Evolutionary conservation across 2,888 invertebrate genomes (phyloP), one percentile per base, ranked within the genome.

Genomic region (Zygogramma bicolorata): DNA sequence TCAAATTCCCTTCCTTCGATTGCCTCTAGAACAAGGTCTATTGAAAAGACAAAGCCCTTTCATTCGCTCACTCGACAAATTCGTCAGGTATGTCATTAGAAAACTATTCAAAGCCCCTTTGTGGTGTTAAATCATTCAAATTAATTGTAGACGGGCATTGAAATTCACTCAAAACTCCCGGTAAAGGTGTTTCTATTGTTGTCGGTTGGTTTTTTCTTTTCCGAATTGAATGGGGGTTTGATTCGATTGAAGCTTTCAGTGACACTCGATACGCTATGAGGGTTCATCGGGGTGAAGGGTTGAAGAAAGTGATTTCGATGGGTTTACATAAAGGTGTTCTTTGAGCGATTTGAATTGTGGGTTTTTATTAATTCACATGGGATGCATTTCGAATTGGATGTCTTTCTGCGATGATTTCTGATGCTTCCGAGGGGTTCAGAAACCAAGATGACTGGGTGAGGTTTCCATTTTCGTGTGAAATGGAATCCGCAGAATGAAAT

Each of bases 121-220:
- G 81, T 81, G 76, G 79, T 80, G 81, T 79, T 80, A 78, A 80
- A 73, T 76, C 76, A 76, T 77, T 79, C 73, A 73, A 78, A 77
- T 78, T 75, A 71, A 75, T 77, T 76, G 75, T 75, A 71, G 29
- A 76, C 73, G 53, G 73, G 74, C 81, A 81, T 81, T 77, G 80
- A 81, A 78, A 80, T 81, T 77, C 78, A 73, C 69, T 75, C 73
- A 71, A 78, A 73, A 75, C 75, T 74, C 73, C 69, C 73, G 61
- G 75, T 71, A 70, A 69, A 72, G 74, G 65, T 71, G 70, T 69
- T 75, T 68, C 71, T 27, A 57, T 71, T 71, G 71, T 71, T 40
- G 13, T 18, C 6, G 25, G 53, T 25, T 53, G 53, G 27, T 53
- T 53, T 53, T 53, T 53, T 53, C 10, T 10, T 65, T 61, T 40